Base-by-base conservation (phyloP, 2,888 invertebrate species). In the Caenorhabditis japonica region DNA sequence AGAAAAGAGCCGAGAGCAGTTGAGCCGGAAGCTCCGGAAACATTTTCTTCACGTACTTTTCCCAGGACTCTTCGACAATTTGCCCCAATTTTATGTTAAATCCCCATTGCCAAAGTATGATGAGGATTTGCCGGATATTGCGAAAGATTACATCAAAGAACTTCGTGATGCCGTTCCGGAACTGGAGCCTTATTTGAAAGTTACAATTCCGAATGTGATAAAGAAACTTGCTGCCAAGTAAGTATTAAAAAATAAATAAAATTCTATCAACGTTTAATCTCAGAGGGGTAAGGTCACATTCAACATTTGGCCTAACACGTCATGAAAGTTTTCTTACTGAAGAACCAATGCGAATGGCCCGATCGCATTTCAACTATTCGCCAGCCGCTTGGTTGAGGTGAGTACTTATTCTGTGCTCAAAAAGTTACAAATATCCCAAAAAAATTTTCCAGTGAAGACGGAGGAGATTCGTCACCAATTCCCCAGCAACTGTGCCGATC, bases 31-130 rank as follows among this genome's bases (percentile, higher is more conserved):
- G 72, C 93, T 94, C 84, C 93, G 94, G 23, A 93, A 93, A 0
- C 97, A 91, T 85, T 91, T 91, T 80, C 90, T 97, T 5, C 92
- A 92, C 76, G 91, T 92, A 12, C 89, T 97, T 41, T 97, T 97
- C 89, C 93, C 94, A 56, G 79, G 77, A 0, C 91, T 97, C 90
- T 92, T 93, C 56, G 96, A 96, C 85, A 89, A 92, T 73, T 93
- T 94, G 1, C 92, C 93, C 2, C 90, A 92, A 0, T 96, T 93
- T 88, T 94, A 94, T 53, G 79, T 85, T 0, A 75, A 79, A 46
- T 49, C 53, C 5, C 58, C 66, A 12, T 41, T 77, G 8, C 53
- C 69, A 4, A 72, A 80, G 15, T 82, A 82, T 64, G 86, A 86
- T 58, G 62, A 74, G 7, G 59, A 72, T 7, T 46, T 86, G 33